phyloP scores from a whole-genome alignment of 2,888 invertebrate genomes.

The Napeogenes sylphis region DNA sequence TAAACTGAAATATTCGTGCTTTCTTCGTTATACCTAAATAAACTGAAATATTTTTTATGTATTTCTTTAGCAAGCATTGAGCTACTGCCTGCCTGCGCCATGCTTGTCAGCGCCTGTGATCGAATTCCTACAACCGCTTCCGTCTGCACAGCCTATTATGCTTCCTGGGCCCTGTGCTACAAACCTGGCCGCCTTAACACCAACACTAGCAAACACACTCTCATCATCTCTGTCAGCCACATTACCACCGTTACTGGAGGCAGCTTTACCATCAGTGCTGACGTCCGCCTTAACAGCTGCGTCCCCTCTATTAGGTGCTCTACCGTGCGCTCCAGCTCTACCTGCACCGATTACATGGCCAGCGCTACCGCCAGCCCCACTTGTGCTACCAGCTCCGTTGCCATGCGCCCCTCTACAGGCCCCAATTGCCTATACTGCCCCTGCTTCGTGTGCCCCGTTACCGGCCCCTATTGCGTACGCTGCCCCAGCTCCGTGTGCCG shows the following conservation, averaged over 20 bases:
- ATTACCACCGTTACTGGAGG: constrained; percentile 37
- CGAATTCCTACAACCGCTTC: constrained; percentile 32
- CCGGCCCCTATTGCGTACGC: constrained; percentile 4
- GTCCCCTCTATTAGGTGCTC: constrained; percentile 40
- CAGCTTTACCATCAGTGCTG: constrained; percentile 47
- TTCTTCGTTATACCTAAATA: too few species aligned
- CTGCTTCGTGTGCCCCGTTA: constrained; percentile 19
- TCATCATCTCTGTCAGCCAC: constrained; percentile 36
- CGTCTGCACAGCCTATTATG: background rate
- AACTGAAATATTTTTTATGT: background rate
- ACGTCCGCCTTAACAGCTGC: constrained; percentile 48
- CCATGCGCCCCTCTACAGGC: constrained; percentile 27
- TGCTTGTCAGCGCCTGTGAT: constrained; percentile 36
- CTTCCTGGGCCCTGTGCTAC: constrained; percentile 17
- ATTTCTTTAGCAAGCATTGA: constrained; percentile 31
- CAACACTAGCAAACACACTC: constrained; percentile 33
- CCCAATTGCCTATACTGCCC: constrained; percentile 29
- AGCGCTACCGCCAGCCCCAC: constrained; percentile 12
- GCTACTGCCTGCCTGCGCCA: constrained; percentile 33
- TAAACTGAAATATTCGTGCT: too few species aligned
- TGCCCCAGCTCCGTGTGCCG: constrained; percentile 20
- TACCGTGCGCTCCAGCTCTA: constrained; percentile 20
- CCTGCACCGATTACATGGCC: constrained; percentile 7
- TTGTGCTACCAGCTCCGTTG: constrained; percentile 14
- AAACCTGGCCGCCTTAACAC: constrained; percentile 29